These are phyloP conservation scores for Volucella zonaria DNA, from an alignment of 2,888 invertebrate genomes.

Conservation along the genomic window DNA sequence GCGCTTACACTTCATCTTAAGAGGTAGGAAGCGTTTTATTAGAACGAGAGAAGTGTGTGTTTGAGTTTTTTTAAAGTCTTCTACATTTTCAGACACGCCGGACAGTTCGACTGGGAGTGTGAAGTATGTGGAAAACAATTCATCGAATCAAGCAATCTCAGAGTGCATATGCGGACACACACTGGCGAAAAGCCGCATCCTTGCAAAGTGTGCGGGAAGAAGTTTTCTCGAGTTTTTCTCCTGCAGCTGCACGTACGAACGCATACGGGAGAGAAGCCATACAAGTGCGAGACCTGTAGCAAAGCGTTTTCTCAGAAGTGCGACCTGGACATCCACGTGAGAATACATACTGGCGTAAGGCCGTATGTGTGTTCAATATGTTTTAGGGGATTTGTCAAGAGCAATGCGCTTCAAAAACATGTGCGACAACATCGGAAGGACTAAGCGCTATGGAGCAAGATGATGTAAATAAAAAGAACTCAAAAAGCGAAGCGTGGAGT, in stretches of 20 bases:
- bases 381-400: conserved; percentile 78
- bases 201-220: conserved; percentile 79
- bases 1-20: conserved; percentile 78
- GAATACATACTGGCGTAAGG: conserved; percentile 80
- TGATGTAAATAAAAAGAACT: too few species aligned
- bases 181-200: conserved; percentile 80
- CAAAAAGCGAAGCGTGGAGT: too few species aligned
- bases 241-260: conserved; percentile 83
- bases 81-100: conserved; percentile 73
- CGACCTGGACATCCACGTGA: conserved; percentile 70
- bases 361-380: conserved; percentile 78
- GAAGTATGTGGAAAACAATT: conserved; percentile 78
- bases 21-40: conserved; percentile 54
- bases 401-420: conserved; percentile 75
- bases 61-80: background rate
- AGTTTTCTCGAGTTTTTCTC: conserved; percentile 79
- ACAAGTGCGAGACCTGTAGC: conserved; percentile 56
- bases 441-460: too few species aligned
- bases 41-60: too few species aligned
- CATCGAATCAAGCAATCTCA: conserved; percentile 79
- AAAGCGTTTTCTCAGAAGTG: conserved; percentile 63
- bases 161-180: conserved; percentile 79
- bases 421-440: conserved; percentile 38
- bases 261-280: conserved; percentile 81
- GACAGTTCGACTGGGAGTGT: conserved; percentile 76